Evolutionary conservation across 2,888 invertebrate genomes (phyloP).

Genomic region (Cylindroiulus punctatus): DNA sequence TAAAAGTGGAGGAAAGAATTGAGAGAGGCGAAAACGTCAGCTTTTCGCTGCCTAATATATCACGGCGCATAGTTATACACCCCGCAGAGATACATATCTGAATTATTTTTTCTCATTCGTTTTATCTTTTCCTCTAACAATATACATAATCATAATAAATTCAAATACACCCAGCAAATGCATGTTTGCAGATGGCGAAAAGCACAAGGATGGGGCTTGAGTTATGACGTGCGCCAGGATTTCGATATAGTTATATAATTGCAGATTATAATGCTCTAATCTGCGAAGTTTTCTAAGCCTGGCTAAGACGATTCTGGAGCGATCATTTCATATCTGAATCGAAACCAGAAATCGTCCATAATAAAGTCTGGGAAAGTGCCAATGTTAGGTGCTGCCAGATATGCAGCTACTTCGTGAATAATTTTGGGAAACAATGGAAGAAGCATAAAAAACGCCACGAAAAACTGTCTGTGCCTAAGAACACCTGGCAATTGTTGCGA

Average conservation of each 20-base stretch:
- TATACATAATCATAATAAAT: constrained; percentile 15
- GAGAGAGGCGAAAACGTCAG: neutral
- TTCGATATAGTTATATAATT: neutral
- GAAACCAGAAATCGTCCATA: neutral
- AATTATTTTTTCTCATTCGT: constrained; percentile 32
- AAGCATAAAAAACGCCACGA: neutral
- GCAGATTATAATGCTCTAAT: neutral
- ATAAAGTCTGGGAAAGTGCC: neutral
- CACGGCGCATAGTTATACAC: neutral
- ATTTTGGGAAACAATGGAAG: constrained; percentile 13
- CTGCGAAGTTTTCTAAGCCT: neutral
- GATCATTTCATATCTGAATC: neutral
- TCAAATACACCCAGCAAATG: neutral
- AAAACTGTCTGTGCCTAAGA: neutral
- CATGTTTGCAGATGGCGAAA: neutral
- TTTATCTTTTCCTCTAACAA: constrained; percentile 25
- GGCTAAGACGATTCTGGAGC: neutral
- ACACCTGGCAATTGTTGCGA: constrained; percentile 8
- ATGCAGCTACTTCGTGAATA: neutral
- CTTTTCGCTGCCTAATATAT: constrained; percentile 22
- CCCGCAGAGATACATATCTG: constrained; percentile 32
- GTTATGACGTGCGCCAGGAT: neutral
- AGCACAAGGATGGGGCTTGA: neutral
- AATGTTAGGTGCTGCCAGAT: neutral
- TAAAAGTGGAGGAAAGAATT: neutral